Percentiles rank a stretch among this genome's conserved stretches.
Evolutionary conservation across 2,113 vertebrate genomes (phyloP).

Genomic region (Cardinalis cardinalis): DNA sequence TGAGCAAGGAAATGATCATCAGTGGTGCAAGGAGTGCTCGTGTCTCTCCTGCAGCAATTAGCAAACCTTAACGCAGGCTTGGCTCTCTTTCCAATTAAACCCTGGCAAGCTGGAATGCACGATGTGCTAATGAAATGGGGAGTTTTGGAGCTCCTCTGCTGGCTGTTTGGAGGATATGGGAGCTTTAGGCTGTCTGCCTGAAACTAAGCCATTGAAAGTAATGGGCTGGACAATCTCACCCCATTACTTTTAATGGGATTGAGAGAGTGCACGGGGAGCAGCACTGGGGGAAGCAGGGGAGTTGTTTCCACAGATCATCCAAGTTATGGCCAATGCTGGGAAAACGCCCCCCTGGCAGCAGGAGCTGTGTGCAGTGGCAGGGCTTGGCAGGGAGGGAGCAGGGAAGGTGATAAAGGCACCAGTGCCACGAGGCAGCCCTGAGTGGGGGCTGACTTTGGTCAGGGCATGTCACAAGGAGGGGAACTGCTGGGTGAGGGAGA

Average conservation of each 20-base stretch:
- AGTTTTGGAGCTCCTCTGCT: not conserved
- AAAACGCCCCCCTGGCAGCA: not conserved
- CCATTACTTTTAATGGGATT: slow-evolving; percentile 60
- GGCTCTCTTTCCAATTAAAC: slow-evolving; percentile 28
- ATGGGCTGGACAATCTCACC: slow-evolving; percentile 58
- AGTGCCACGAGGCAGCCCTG: not conserved
- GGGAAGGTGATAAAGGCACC: not conserved
- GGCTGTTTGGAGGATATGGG: not conserved
- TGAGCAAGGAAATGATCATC: not conserved
- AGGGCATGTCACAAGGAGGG: fast-evolving
- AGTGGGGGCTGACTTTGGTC: not conserved
- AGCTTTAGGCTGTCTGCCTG: slow-evolving; percentile 40
- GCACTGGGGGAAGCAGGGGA: not conserved
- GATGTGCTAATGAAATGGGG: slow-evolving; percentile 16
- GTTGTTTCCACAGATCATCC: not conserved
- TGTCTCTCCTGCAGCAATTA: slow-evolving; percentile 38
- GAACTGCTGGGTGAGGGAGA: not conserved
- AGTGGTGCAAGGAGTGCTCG: not conserved
- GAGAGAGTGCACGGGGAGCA: not conserved
- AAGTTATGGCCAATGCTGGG: not conserved
- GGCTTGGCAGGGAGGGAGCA: not conserved
- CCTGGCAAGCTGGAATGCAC: not conserved
- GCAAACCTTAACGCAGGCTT: not conserved
- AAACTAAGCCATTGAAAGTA: slow-evolving; percentile 32
- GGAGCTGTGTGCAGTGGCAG: not conserved